Evolutionary conservation across 2,113 vertebrate genomes (phyloP).

Genomic region (Mormyrus lacerda): DNA sequence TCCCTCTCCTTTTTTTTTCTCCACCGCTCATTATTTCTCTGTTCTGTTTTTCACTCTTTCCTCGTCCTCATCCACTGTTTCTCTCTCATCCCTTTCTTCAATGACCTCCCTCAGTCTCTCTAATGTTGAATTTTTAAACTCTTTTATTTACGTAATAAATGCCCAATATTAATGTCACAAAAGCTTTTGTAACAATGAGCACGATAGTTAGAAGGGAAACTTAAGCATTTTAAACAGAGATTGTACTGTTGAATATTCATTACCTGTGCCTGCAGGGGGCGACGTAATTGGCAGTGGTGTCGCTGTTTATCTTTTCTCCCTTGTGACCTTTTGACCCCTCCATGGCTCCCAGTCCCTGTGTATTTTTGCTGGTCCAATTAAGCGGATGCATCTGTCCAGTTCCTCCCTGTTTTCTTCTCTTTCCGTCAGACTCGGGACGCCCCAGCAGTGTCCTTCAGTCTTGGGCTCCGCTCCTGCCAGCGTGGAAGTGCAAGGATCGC

Average conservation of each 20-base stretch:
- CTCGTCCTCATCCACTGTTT: neutral
- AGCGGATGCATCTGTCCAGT: neutral
- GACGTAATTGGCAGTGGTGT: neutral
- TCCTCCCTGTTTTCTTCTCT: slow-evolving; percentile 16
- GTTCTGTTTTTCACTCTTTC: neutral
- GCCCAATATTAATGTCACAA: neutral
- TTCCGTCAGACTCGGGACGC: slow-evolving; percentile 54
- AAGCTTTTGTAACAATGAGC: neutral
- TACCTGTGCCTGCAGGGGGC: neutral
- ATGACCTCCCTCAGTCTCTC: neutral
- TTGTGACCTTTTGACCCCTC: neutral
- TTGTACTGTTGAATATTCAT: neutral
- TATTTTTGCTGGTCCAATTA: neutral
- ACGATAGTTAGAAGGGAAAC: neutral
- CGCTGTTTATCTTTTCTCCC: neutral
- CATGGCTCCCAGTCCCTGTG: neutral
- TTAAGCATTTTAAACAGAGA: neutral
- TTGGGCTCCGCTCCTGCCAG: slow-evolving; percentile 73
- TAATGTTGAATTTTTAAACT: neutral
- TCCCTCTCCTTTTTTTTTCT: too few species aligned
- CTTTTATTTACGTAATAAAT: neutral
- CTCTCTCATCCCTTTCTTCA: neutral
- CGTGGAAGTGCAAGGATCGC: slow-evolving; percentile 70
- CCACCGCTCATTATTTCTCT: neutral
- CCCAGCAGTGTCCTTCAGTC: slow-evolving; percentile 67